Percentiles rank a stretch among this genome's conserved stretches.
Conservation (phyloP, 2,113 vertebrate genomes). For the Brachyhypopomus gauderio region DNA sequence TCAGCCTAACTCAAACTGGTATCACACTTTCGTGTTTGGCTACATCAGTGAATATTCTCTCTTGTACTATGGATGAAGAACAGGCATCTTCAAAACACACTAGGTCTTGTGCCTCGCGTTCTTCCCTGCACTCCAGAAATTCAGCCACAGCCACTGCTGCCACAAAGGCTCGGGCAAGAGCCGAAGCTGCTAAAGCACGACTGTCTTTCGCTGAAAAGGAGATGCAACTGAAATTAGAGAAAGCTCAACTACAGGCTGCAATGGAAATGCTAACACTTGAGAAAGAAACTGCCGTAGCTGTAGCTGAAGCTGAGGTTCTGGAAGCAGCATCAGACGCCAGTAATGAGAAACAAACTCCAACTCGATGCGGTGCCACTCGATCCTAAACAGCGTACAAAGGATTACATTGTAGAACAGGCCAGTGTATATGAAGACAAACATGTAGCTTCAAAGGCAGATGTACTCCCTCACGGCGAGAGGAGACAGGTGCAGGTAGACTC, state of each 20-base stretch:
- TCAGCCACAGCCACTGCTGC: too few species aligned
- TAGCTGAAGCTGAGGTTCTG: slow-evolving; percentile 14
- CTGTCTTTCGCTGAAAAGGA: slow-evolving; percentile 5
- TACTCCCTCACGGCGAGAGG: not conserved
- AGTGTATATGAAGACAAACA: slow-evolving; percentile 3
- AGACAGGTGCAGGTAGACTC: not conserved
- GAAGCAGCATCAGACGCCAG: slow-evolving; percentile 13
- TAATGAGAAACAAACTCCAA: slow-evolving; percentile 12
- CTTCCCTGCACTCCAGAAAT: too few species aligned
- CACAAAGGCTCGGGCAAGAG: too few species aligned
- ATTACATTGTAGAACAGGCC: slow-evolving; percentile 1
- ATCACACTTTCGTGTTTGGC: too few species aligned
- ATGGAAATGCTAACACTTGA: slow-evolving; percentile 8
- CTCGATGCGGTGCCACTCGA: slow-evolving; percentile 1
- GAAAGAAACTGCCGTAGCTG: slow-evolving; percentile 20
- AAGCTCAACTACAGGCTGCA: slow-evolving; percentile 6
- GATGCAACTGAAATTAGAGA: slow-evolving; percentile 1
- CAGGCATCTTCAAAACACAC: too few species aligned
- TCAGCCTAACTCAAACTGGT: too few species aligned
- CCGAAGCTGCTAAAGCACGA: too few species aligned
- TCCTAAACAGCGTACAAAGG: too few species aligned
- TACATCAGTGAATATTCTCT: too few species aligned
- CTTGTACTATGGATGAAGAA: too few species aligned
- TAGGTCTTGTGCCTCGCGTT: too few species aligned
- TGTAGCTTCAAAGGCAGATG: not conserved